Percentiles rank a stretch among this genome's conserved stretches.
Conservation (phyloP, 1,140 invertebrate species). For the Lepidurus couesii region DNA sequence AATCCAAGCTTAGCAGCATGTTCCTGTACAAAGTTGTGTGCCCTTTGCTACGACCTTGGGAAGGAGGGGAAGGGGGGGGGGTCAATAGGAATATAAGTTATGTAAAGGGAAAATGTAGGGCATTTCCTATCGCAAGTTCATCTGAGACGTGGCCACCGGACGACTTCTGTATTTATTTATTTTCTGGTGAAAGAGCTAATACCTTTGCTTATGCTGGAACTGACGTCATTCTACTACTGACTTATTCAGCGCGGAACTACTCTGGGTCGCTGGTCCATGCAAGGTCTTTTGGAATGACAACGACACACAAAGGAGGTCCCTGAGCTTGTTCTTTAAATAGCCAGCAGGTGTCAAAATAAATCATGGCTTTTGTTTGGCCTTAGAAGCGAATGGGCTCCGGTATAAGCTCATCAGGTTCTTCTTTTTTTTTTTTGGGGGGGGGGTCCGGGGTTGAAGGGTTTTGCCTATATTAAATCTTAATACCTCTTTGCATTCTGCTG, state of each 20-base stretch:
- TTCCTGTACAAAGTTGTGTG: no score
- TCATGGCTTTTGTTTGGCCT: background rate
- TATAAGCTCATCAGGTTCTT: background rate
- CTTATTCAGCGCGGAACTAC: background rate
- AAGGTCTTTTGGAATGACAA: background rate
- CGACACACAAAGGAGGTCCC: background rate
- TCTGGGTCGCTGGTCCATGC: background rate
- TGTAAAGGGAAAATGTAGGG: no score
- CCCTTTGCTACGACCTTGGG: no score
- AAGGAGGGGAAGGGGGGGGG: no score
- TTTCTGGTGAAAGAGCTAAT: background rate
- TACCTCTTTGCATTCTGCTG: background rate
- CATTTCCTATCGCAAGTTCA: no score
- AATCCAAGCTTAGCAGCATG: no score
- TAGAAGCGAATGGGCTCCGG: background rate
- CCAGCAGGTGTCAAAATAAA: slow-evolving; percentile 18
- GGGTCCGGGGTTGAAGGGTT: background rate
- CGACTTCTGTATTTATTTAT: background rate
- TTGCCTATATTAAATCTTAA: background rate
- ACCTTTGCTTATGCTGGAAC: background rate
- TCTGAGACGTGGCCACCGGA: no score
- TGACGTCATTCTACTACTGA: slow-evolving; percentile 24
- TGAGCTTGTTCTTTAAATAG: background rate
- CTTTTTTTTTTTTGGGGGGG: background rate
- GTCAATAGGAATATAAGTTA: no score